phyloP scores from a whole-genome alignment of 2,888 invertebrate genomes.

The Drosophila flavopinicola region DNA sequence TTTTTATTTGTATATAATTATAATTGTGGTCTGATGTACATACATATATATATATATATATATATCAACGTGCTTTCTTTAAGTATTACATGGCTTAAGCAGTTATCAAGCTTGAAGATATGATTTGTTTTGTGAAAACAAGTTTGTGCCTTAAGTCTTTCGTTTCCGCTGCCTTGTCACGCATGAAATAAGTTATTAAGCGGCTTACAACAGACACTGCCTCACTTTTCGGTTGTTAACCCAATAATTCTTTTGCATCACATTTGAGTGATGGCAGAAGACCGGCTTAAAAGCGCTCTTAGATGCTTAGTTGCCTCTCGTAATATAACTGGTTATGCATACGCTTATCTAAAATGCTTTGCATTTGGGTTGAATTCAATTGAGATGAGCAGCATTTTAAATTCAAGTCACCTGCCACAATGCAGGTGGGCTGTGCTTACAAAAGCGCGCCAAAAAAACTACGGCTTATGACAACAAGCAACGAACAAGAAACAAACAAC shows the following conservation, averaged over 20 bases:
- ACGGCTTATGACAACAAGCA: conserved; percentile 4
- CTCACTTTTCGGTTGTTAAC: conserved; percentile 19
- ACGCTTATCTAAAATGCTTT: conserved; percentile 2
- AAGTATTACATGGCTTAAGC: conserved; percentile 5
- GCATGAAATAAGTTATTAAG: conserved; percentile 33
- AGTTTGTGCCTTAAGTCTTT: conserved; percentile 68
- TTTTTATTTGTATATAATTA: conserved; percentile 1
- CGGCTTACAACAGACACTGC: conserved; percentile 14
- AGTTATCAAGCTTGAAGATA: background rate
- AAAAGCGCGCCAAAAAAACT: conserved; percentile 24
- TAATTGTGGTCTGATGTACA: too few species aligned
- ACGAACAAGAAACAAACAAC: conserved; percentile 3
- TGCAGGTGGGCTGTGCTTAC: conserved; percentile 21
- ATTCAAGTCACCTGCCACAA: conserved; percentile 22
- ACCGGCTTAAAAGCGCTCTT: conserved; percentile 8
- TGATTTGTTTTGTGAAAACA: conserved; percentile 2
- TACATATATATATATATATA: too few species aligned
- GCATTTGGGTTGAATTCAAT: conserved; percentile 19
- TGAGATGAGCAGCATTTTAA: conserved; percentile 32
- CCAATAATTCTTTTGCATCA: conserved; percentile 51
- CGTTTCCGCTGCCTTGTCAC: conserved; percentile 27
- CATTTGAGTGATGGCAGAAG: conserved; percentile 6
- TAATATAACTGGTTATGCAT: conserved; percentile 32
- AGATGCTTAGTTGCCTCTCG: conserved; percentile 1
- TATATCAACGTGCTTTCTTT: conserved; percentile 1